Percentiles rank a stretch among this genome's conserved stretches.
These are phyloP conservation scores for Rhynchophorus ferrugineus DNA, from an alignment of 1,140 invertebrate species.

Conservation along the genomic window DNA sequence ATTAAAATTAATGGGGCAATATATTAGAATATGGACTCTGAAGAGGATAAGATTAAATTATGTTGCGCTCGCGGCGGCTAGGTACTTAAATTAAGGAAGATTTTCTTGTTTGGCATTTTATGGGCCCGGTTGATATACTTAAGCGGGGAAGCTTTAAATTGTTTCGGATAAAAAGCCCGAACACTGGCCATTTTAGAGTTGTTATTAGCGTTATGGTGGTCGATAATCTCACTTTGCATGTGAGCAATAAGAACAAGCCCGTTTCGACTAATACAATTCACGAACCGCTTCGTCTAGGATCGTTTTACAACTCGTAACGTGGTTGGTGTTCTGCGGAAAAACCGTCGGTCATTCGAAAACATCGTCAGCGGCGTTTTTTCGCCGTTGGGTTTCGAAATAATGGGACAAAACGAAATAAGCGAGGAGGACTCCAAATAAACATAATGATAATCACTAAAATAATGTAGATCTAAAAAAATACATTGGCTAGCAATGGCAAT, in stretches of 20 bases:
- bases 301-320: background rate
- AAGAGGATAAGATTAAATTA: background rate
- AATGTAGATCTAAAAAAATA: too few species aligned
- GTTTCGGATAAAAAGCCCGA: background rate
- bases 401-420: too few species aligned
- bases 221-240: background rate
- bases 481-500: too few species aligned
- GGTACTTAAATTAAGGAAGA: background rate
- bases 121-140: background rate
- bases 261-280: background rate
- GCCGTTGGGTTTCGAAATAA: too few species aligned
- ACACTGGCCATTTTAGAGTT: background rate
- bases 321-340: too few species aligned
- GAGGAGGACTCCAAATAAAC: too few species aligned
- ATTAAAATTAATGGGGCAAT: background rate
- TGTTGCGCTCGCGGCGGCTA: background rate
- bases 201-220: background rate
- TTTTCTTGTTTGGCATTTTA: background rate
- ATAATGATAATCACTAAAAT: too few species aligned
- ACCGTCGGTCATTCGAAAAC: too few species aligned
- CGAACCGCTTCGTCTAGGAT: background rate
- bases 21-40: background rate
- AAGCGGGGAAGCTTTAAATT: background rate
- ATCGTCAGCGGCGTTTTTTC: too few species aligned
- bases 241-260: background rate